These are phyloP conservation scores for Dolichopus griseipennis DNA, from an alignment of 2,888 invertebrate species.

Conservation along the genomic window DNA sequence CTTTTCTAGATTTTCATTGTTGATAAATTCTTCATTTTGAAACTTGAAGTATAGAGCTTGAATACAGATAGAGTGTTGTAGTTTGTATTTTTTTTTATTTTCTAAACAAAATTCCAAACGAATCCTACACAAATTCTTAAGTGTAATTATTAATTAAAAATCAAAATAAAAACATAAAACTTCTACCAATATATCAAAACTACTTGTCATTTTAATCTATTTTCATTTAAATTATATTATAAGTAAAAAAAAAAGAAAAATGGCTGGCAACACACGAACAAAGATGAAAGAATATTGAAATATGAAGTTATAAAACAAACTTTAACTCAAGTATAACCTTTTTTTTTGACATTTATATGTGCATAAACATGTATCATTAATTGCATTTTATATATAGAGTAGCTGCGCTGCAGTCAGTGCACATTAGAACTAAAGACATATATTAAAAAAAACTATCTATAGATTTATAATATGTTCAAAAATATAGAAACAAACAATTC, in stretches of 20 bases:
- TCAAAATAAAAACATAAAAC: no score
- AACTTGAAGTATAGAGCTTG: background rate
- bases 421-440: no score
- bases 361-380: background rate
- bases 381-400: background rate
- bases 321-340: background rate
- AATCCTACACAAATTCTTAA: conserved; percentile 3
- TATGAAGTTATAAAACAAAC: no score
- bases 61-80: no score
- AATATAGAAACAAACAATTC: no score
- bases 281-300: no score
- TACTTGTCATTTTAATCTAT: conserved; percentile 3
- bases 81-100: background rate
- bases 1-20: background rate
- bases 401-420: no score
- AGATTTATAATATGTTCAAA: no score
- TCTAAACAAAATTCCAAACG: background rate
- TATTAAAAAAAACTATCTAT: no score
- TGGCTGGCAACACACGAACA: background rate
- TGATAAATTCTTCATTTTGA: background rate
- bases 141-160: background rate
- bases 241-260: background rate
- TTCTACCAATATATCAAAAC: background rate
- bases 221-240: background rate
- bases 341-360: background rate